phyloP scores from a whole-genome alignment of 2,888 invertebrate species.

The Eupithecia subfuscata region DNA sequence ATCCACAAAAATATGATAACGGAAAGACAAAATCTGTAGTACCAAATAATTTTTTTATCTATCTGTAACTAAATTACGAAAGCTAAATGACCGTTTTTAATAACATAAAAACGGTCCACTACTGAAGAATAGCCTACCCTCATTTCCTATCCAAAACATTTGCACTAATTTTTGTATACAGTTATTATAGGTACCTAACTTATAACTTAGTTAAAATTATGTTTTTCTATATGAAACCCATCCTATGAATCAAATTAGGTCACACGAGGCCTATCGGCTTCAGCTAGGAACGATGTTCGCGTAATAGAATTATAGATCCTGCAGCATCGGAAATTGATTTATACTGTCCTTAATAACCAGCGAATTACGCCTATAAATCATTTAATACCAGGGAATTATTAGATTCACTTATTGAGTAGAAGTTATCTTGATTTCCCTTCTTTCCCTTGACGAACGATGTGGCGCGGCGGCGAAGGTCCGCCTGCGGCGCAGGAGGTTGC shows the following conservation, averaged over 20 bases:
- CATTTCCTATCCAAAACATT: background rate
- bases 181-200: background rate
- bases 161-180: too few relatives aligned
- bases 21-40: background rate
- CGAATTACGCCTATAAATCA: conserved; percentile 5
- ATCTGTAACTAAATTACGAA: background rate
- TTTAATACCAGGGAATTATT: conserved; percentile 8
- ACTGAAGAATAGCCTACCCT: background rate
- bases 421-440: conserved; percentile 4
- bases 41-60: too few relatives aligned
- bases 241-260: background rate
- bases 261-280: background rate
- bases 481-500: too few relatives aligned
- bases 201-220: background rate
- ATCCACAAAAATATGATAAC: background rate
- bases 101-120: background rate
- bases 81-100: background rate
- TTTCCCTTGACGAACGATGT: too few relatives aligned
- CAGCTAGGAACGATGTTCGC: conserved; percentile 22
- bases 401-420: background rate
- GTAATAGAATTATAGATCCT: conserved; percentile 23
- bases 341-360: conserved; percentile 12
- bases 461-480: too few relatives aligned
- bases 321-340: conserved; percentile 21
- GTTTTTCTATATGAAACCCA: background rate